Conservation (phyloP, 2,113 vertebrate species). For the Nothocercus nigrocapillus region DNA sequence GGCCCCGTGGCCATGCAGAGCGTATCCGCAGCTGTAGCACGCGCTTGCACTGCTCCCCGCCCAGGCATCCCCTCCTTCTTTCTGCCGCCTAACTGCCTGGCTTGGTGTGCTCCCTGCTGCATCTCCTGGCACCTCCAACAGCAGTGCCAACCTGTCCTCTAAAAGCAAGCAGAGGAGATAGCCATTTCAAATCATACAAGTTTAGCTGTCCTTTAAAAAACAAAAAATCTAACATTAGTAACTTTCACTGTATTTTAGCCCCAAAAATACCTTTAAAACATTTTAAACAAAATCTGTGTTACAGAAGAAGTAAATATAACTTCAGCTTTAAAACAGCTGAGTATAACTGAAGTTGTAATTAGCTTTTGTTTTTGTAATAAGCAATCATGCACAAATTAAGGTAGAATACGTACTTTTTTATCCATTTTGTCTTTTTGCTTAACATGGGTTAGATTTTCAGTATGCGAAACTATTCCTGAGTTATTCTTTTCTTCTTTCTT, state of each 20-base stretch:
- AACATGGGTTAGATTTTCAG: neutral
- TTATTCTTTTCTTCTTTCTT: conserved; percentile 28
- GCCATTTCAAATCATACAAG: neutral
- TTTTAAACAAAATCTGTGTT: neutral
- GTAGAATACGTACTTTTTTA: conserved; percentile 40
- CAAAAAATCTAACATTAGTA: neutral
- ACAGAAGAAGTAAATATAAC: neutral
- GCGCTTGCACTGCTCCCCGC: neutral
- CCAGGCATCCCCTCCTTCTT: neutral
- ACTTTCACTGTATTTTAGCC: neutral
- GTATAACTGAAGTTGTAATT: neutral
- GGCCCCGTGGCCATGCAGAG: fast-evolving
- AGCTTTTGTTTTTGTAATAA: neutral
- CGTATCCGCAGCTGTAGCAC: neutral
- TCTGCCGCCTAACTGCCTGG: neutral
- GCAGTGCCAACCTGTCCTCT: neutral
- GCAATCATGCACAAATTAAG: neutral
- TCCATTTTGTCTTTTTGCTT: neutral
- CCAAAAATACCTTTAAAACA: neutral
- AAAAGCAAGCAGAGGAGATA: neutral
- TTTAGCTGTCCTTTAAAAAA: neutral
- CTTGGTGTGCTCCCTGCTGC: neutral
- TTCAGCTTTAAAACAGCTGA: neutral
- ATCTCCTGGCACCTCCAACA: neutral
- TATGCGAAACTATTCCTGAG: conserved; percentile 15